A percentile compares a stretch with the other conserved stretches of the same genome.
Conservation (phyloP, 1,140 invertebrate genomes). For the Pemphigus obesinymphae region DNA sequence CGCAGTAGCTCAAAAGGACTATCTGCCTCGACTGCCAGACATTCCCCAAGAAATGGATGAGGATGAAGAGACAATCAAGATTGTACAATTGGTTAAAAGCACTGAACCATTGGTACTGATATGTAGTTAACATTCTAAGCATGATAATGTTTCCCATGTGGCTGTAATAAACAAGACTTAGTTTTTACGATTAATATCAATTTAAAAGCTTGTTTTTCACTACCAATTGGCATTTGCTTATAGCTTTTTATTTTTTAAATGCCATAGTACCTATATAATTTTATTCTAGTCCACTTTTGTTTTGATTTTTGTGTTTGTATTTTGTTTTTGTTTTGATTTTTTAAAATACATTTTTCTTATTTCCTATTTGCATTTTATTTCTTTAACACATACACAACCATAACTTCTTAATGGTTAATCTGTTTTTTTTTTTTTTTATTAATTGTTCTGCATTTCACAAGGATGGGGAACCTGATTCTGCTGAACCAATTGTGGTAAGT, state of each 20-base stretch:
- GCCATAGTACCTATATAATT: background rate
- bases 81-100: conserved; percentile 93
- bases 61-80: conserved; percentile 93
- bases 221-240: background rate
- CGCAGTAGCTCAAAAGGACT: conserved; percentile 90
- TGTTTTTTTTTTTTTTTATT: conserved; percentile 13
- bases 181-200: conserved; percentile 42
- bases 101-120: conserved; percentile 85
- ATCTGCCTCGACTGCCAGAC: conserved; percentile 83
- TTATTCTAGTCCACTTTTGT: conserved; percentile 31
- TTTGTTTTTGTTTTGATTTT: background rate
- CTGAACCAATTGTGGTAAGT: conserved; percentile 94
- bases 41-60: conserved; percentile 82
- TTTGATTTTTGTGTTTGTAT: conserved; percentile 33
- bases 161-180: background rate
- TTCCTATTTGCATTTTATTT: conserved; percentile 35
- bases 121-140: conserved; percentile 8
- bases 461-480: conserved; percentile 75
- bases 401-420: conserved; percentile 36
- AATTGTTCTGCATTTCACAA: conserved; percentile 51
- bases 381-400: conserved; percentile 21
- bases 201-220: conserved; percentile 27
- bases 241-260: conserved; percentile 13
- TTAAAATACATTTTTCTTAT: conserved; percentile 30
- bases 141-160: conserved; percentile 50